phyloP scores from a whole-genome alignment of 2,888 invertebrate genomes.

The Stenotaenia linearis region DNA sequence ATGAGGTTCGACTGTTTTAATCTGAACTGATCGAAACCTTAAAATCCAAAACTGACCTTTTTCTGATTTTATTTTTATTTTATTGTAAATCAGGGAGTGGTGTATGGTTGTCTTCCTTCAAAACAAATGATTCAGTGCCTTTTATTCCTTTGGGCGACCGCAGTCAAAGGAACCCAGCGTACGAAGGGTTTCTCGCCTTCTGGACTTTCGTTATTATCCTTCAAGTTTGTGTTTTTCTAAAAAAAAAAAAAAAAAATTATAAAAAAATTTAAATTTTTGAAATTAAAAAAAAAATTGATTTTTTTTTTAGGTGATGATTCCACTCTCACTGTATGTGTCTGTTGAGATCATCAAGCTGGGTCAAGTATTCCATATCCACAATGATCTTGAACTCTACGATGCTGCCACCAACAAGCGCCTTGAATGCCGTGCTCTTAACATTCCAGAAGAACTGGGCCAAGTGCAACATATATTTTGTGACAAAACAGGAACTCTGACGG shows the following conservation, averaged over 20 bases:
- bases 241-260: neutral
- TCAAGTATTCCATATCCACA: slow-evolving; percentile 91
- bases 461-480: slow-evolving; percentile 92
- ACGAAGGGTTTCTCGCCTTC: slow-evolving; percentile 79
- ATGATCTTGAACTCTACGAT: slow-evolving; percentile 82
- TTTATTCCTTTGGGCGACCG: slow-evolving; percentile 53
- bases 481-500: slow-evolving; percentile 95
- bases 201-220: slow-evolving; percentile 93
- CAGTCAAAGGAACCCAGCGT: slow-evolving; percentile 44
- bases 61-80: slow-evolving; percentile 35
- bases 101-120: slow-evolving; percentile 68
- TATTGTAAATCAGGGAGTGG: too few species aligned
- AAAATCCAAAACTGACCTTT: neutral
- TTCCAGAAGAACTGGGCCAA: slow-evolving; percentile 95
- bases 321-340: slow-evolving; percentile 91
- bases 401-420: slow-evolving; percentile 70
- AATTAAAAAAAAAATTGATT: neutral
- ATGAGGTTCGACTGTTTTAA: too few species aligned
- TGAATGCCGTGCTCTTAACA: slow-evolving; percentile 90
- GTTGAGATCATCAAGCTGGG: slow-evolving; percentile 92
- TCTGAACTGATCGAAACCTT: too few species aligned
- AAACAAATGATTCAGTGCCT: slow-evolving; percentile 55
- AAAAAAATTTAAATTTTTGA: neutral
- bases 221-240: too few species aligned
- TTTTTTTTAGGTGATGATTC: slow-evolving; percentile 76